Conservation (phyloP, 2,888 invertebrate genomes). For the Horisme vitalbata region DNA sequence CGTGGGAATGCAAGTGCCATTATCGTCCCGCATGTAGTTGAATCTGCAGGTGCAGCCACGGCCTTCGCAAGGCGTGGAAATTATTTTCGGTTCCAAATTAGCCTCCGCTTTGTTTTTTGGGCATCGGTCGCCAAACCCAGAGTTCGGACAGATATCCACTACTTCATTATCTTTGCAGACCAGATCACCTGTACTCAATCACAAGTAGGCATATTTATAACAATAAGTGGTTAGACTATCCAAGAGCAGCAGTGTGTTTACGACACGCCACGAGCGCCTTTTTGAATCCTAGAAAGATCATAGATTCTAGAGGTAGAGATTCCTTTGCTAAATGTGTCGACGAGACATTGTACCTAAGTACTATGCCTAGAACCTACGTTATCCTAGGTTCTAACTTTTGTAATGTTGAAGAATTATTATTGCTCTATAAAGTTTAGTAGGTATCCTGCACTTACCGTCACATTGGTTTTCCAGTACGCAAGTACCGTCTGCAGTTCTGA, state of each 20-base stretch:
- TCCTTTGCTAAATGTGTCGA: too few species aligned
- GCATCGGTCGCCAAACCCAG: constrained; percentile 18
- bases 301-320: too few species aligned
- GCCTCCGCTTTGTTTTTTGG: constrained; percentile 17
- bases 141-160: constrained; percentile 8
- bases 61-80: constrained; percentile 9
- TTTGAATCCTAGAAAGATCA: too few species aligned
- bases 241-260: too few species aligned
- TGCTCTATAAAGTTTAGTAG: too few species aligned
- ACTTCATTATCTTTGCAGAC: constrained; percentile 17
- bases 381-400: too few species aligned
- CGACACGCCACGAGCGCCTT: too few species aligned
- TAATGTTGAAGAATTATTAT: too few species aligned
- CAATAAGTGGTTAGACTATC: too few species aligned
- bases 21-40: constrained; percentile 40
- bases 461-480: constrained; percentile 37
- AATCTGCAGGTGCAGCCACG: constrained; percentile 46
- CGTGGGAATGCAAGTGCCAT: constrained; percentile 44
- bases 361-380: too few species aligned
- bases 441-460: constrained; percentile 11
- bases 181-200: constrained; percentile 27
- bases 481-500: constrained; percentile 28
- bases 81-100: constrained; percentile 24
- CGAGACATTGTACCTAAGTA: too few species aligned
- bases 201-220: too few species aligned